phyloP scores from a whole-genome alignment of 2,113 vertebrate genomes.

The Antigone vipio region DNA sequence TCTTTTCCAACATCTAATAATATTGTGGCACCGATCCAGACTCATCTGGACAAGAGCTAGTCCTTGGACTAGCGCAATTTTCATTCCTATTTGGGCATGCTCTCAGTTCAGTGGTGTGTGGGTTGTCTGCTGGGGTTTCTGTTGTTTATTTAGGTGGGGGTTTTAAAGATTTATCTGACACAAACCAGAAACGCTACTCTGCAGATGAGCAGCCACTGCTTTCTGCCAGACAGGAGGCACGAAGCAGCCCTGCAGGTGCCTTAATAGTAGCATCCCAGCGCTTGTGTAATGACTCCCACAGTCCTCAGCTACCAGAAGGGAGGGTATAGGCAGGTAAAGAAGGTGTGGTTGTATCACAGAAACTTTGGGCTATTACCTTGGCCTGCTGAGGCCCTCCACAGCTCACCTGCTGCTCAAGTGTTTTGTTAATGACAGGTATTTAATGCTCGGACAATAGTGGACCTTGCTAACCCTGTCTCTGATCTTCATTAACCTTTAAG shows the following conservation, averaged over 20 bases:
- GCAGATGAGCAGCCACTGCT: not conserved
- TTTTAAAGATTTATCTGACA: not conserved
- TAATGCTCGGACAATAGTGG: not conserved
- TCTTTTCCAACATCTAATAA: not conserved
- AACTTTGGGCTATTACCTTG: not conserved
- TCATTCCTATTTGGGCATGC: not conserved
- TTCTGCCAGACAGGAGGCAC: not conserved
- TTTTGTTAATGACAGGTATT: not conserved
- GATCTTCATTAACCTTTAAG: not conserved
- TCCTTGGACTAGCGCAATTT: not conserved
- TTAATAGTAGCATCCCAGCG: not conserved
- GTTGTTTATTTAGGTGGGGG: not conserved
- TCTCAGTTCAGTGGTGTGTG: not conserved
- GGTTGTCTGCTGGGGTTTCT: not conserved
- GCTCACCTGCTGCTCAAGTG: not conserved
- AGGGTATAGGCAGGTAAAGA: not conserved
- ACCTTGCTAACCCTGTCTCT: not conserved
- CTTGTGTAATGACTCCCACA: fast-evolving
- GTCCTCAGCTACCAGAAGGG: not conserved
- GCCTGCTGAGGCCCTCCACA: not conserved
- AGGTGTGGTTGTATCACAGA: not conserved
- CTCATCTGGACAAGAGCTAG: not conserved
- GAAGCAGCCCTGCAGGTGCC: not conserved
- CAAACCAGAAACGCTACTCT: not conserved
- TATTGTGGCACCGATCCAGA: not conserved